Evolutionary conservation across 2,888 invertebrate species (phyloP).

Genomic region (Merodon equestris): DNA sequence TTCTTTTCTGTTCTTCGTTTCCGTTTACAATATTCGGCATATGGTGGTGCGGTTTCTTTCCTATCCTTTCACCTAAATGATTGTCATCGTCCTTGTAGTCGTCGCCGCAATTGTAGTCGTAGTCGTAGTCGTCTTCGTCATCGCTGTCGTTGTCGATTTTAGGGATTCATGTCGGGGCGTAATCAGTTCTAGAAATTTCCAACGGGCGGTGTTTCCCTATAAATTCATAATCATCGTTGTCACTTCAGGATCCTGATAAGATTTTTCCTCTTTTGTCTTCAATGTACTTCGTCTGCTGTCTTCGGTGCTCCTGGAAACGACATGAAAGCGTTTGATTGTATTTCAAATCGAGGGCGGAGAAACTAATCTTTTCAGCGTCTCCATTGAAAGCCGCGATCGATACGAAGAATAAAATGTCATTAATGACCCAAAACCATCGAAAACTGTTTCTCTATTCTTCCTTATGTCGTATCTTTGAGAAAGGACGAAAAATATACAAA

Average conservation of each 20-base stretch:
- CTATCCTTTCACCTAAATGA: not conserved
- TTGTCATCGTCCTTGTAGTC: no score
- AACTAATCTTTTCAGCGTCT: no score
- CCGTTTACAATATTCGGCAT: slow-evolving; percentile 18
- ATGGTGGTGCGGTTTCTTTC: not conserved
- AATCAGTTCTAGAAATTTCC: slow-evolving; percentile 33
- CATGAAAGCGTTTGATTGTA: slow-evolving; percentile 15
- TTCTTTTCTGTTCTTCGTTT: not conserved
- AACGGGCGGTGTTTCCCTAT: slow-evolving; percentile 18
- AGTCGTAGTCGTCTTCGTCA: not conserved
- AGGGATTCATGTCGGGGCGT: slow-evolving; percentile 18
- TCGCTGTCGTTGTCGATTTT: no score
- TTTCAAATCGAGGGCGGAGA: not conserved
- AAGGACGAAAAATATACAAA: no score
- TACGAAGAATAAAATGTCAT: not conserved
- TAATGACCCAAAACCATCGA: not conserved
- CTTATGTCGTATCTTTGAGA: no score
- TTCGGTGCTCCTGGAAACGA: no score
- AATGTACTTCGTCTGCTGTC: no score
- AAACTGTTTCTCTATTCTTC: no score
- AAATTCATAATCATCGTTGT: slow-evolving; percentile 46
- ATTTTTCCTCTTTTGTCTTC: slow-evolving; percentile 1
- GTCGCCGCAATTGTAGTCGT: not conserved
- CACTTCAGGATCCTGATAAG: slow-evolving; percentile 5
- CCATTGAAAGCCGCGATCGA: not conserved